Conservation (phyloP, 2,888 invertebrate species). For the Periphyllus acericola region DNA sequence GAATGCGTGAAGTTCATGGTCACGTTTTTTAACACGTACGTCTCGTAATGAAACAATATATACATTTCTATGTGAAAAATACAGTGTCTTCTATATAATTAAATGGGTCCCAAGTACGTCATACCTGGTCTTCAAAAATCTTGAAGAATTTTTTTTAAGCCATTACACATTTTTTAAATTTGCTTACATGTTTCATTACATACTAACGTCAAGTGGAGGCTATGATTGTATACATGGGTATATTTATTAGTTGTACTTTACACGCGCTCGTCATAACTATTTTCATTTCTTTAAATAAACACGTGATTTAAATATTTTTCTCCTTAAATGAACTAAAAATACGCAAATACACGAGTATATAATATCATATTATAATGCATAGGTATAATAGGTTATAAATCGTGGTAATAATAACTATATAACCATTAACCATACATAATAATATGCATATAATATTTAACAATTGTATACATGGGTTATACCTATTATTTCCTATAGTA, state of each 20-base stretch:
- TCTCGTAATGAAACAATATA: background rate
- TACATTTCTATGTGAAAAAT: background rate
- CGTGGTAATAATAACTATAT: too few species aligned
- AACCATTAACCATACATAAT: too few species aligned
- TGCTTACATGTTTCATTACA: background rate
- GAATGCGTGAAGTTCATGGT: background rate
- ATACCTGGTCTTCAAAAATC: background rate
- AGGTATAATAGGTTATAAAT: too few species aligned
- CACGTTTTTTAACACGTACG: background rate
- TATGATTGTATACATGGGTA: background rate
- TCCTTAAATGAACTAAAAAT: too few species aligned
- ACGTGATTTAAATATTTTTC: background rate
- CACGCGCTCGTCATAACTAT: background rate
- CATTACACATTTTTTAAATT: background rate
- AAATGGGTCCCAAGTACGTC: too few species aligned
- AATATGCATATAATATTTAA: too few species aligned
- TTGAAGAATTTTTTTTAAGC: background rate
- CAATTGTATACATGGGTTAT: too few species aligned
- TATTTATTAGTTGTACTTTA: background rate
- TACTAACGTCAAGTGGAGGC: too few species aligned
- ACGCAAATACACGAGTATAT: too few species aligned
- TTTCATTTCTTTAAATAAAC: background rate
- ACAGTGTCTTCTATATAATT: background rate
- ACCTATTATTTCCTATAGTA: too few species aligned
- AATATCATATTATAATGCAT: too few species aligned